Conservation (phyloP, 2,113 vertebrate species). For the Myotis lucifugus region DNA sequence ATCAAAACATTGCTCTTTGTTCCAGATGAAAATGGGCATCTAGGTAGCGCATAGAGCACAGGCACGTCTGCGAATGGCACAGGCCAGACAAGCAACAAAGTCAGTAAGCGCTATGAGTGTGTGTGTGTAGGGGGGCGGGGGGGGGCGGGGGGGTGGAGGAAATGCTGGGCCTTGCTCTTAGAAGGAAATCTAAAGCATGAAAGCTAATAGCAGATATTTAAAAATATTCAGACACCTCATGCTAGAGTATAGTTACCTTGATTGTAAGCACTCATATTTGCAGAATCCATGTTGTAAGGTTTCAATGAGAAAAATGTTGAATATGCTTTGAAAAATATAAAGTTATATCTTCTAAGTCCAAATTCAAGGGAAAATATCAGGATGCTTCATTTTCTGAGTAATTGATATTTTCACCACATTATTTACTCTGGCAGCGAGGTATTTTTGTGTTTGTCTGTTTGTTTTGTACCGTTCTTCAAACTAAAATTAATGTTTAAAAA, state of each 20-base stretch:
- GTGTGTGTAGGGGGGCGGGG: too few species aligned
- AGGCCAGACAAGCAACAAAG: not conserved
- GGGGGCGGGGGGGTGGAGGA: not conserved
- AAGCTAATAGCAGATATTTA: not conserved
- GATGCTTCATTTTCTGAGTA: not conserved
- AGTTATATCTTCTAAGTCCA: not conserved
- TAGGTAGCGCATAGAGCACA: not conserved
- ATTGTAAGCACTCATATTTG: not conserved
- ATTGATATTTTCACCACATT: not conserved
- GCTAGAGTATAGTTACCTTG: not conserved
- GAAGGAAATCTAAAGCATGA: not conserved
- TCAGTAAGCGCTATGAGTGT: not conserved
- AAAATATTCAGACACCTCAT: not conserved
- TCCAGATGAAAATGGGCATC: not conserved
- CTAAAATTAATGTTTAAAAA: not conserved
- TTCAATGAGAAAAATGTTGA: not conserved
- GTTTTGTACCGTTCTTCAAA: not conserved
- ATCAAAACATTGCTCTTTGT: not conserved
- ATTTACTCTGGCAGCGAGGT: not conserved
- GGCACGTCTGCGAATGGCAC: not conserved
- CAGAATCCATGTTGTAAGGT: not conserved
- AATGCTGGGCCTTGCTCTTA: not conserved
- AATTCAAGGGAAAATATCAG: not conserved
- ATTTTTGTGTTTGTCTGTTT: not conserved
- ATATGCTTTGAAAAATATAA: not conserved